Conservation (phyloP, 2,797 vertebrate species). For the Semotilus atromaculatus region DNA sequence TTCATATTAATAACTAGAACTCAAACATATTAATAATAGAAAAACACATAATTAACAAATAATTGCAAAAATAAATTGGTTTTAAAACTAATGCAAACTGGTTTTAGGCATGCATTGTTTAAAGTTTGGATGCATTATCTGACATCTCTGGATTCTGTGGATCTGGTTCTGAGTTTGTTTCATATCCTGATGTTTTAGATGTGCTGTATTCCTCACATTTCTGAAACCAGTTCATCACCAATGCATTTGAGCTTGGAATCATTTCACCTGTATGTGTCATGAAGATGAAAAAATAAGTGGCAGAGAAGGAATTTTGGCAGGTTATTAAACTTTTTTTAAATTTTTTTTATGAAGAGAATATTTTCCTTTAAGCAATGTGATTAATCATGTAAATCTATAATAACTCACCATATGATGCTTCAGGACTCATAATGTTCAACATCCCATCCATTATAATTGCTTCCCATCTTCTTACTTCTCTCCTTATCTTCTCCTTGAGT, state of each 20-base stretch:
- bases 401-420: neutral
- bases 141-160: neutral
- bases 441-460: neutral
- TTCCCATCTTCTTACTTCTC: neutral
- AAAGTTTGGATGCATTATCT: neutral
- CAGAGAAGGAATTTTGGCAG: neutral
- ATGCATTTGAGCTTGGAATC: neutral
- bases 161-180: neutral
- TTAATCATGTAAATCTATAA: neutral
- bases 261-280: neutral
- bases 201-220: neutral
- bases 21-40: neutral
- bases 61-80: neutral
- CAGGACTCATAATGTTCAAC: neutral
- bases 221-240: neutral
- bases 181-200: neutral
- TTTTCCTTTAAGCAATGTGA: neutral
- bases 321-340: neutral
- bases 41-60: neutral
- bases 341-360: no score
- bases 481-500: neutral
- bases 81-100: neutral
- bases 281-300: neutral
- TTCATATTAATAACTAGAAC: no score
- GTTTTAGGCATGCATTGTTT: neutral